Evolutionary conservation across 2,888 invertebrate species (phyloP), one percentile per base, ranked within the genome.

Genomic region (Drosophila imparisetae): DNA sequence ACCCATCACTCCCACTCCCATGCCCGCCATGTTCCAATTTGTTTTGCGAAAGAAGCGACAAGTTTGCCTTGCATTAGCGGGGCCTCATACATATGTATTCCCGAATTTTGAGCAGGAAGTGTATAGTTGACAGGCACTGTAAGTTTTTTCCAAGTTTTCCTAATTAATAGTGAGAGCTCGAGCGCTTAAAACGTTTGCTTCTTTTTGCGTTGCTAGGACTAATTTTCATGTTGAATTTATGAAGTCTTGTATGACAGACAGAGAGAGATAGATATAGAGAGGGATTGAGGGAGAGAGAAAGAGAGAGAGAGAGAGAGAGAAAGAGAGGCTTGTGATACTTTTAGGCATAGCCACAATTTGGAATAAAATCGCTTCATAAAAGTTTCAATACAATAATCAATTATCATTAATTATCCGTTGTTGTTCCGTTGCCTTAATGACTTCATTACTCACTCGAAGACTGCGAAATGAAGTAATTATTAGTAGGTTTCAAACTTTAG

Each of bases 21-120:
- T 42, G 34, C 32, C 11, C 32, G 52, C 40, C 52, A 64, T 75
- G 75, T 40, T 52, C 38, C 80, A 75, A 78, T 75, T 78, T 80
- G 75, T 62, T 49, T 45, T 54, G 66, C 60, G 36, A 72, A 64
- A 66, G 60, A 45, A 58, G 57, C 60, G 74, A 64, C 70, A 80
- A 77, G 60, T 64, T 66, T 49, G 30, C 40, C 63, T 49, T 65
- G 66, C 72, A 48, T 57, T 57, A 24, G 57, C 15, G n/a, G 50
- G 27, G 45, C 65, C 67, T 62, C 50, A 53, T 52, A 63, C 27
- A 54, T 58, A 71, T 55, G 55, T n/a, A 21, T 30, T 42, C 24
- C 24, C 54, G n/a, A 72, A 50, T 59, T 57, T 40, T 58, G 50
- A 50, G 18, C 49, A 52, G 59, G 45, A 60, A 55, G 65, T 61